phyloP scores from a whole-genome alignment of 2,888 invertebrate genomes.

The Tenthredo amoena region DNA sequence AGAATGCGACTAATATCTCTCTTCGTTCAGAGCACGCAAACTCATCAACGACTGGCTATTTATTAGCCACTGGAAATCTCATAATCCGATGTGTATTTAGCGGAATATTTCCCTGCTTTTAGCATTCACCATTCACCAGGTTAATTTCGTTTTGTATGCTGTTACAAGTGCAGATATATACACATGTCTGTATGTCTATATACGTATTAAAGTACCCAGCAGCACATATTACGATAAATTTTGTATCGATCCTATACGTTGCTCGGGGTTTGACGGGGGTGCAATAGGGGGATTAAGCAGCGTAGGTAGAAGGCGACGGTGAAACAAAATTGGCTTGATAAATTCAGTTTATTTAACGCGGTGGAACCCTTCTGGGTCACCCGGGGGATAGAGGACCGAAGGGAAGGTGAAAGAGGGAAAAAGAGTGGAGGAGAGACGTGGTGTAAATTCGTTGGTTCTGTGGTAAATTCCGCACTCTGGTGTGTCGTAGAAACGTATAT shows the following conservation, averaged over 20 bases:
- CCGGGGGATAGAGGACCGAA: not conserved
- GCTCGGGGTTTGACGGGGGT: not conserved
- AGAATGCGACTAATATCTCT: conserved; percentile 1
- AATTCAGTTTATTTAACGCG: conserved; percentile 51
- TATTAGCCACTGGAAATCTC: conserved; percentile 17
- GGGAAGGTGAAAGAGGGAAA: not conserved
- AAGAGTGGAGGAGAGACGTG: not conserved
- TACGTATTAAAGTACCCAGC: not conserved
- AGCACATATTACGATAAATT: conserved; percentile 38
- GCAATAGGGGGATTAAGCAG: conserved; percentile 22
- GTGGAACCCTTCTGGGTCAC: conserved; percentile 41
- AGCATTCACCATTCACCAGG: not conserved
- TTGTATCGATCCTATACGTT: conserved; percentile 47
- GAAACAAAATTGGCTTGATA: conserved; percentile 53
- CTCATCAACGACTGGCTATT: not conserved
- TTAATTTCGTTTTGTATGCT: not conserved
- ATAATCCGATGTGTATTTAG: conserved; percentile 28
- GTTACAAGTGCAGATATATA: not conserved
- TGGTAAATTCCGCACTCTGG: conserved; percentile 11
- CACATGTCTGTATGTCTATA: not conserved
- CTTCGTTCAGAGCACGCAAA: not conserved
- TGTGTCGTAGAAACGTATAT: conserved; percentile 11
- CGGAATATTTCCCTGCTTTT: not conserved
- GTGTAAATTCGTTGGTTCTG: conserved; percentile 37
- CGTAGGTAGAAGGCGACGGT: conserved; percentile 22